phyloP scores from a whole-genome alignment of 2,888 invertebrate genomes.

The Kryphioiulus occultus region DNA sequence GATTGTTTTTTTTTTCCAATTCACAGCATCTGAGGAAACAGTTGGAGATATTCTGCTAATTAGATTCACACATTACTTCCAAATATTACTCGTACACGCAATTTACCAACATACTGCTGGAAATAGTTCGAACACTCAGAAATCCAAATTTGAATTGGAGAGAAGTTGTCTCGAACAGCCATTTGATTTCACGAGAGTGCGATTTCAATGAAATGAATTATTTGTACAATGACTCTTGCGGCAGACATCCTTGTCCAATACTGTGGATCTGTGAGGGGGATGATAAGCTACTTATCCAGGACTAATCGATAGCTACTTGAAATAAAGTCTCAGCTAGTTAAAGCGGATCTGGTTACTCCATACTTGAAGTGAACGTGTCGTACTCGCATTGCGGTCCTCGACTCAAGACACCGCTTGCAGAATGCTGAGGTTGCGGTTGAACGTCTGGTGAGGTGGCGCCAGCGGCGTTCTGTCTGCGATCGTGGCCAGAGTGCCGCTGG shows the following conservation, averaged over 20 bases:
- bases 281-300: background rate
- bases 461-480: conserved; percentile 29
- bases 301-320: background rate
- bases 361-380: background rate
- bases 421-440: conserved; percentile 47
- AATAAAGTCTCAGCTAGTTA: background rate
- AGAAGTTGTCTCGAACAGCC: background rate
- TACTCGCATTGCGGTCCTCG: background rate
- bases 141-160: no score
- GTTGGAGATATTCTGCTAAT: no score
- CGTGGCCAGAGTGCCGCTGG: conserved; percentile 32
- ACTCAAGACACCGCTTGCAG: conserved; percentile 37
- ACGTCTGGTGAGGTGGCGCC: conserved; percentile 47
- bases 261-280: background rate
- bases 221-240: background rate
- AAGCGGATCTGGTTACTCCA: background rate
- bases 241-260: background rate
- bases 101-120: no score
- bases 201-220: background rate
- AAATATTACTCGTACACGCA: no score
- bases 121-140: no score
- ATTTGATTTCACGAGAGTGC: background rate
- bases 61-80: no score
- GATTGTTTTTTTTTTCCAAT: background rate
- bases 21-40: background rate